These are phyloP conservation scores for Propithecus perrieri DNA, from an alignment of 2,797 vertebrate species.

Conservation along the genomic window DNA sequence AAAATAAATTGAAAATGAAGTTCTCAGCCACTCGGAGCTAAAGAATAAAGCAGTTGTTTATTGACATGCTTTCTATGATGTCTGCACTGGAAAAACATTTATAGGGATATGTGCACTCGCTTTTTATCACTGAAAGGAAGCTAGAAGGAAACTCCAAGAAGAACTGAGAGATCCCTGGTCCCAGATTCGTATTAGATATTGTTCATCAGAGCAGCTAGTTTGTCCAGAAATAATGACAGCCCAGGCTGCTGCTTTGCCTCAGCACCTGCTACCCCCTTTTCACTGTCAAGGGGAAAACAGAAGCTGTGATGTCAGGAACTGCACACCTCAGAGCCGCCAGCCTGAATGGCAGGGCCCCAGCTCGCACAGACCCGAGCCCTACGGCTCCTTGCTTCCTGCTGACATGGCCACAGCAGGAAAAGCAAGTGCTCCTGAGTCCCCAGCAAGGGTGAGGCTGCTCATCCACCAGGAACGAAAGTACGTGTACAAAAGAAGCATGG, in stretches of 20 bases:
- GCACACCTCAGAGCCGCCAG: not conserved
- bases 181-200: constrained; percentile 64
- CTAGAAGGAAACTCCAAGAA: constrained; percentile 61
- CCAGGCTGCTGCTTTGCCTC: not conserved
- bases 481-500: not conserved
- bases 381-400: not conserved
- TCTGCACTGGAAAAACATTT: constrained; percentile 73
- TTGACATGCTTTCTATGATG: not conserved
- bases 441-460: not conserved
- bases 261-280: constrained; percentile 65
- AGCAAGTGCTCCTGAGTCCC: not conserved
- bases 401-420: not conserved
- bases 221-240: constrained; percentile 72
- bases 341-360: not conserved
- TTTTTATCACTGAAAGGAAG: constrained; percentile 66
- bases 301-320: not conserved
- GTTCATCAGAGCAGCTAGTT: constrained; percentile 73
- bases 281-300: not conserved
- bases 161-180: not conserved
- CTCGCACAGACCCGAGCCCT: not conserved
- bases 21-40: constrained; percentile 67
- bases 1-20: constrained; percentile 74
- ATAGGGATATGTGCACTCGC: constrained; percentile 58
- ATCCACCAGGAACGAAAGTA: not conserved
- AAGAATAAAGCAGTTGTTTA: constrained; percentile 59